Evolutionary conservation across 2,113 vertebrate species (phyloP).

Genomic region (Marmota flaviventris): DNA sequence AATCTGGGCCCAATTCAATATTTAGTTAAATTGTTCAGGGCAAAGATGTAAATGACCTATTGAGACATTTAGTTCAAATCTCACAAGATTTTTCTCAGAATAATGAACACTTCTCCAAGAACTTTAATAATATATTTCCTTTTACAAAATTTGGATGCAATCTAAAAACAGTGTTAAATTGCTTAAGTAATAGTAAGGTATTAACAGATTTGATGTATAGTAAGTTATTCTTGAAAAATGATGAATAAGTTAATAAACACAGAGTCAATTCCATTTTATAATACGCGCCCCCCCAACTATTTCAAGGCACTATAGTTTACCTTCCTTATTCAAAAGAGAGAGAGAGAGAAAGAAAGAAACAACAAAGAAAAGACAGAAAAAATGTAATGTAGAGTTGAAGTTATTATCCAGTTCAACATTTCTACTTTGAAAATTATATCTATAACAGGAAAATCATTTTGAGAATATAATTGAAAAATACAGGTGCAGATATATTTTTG

Average conservation of each 20-base stretch:
- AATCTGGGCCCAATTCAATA: background rate
- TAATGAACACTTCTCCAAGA: background rate
- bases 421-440: conserved; percentile 7
- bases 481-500: conserved; percentile 6
- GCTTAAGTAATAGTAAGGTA: conserved; percentile 39
- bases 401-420: background rate
- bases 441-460: conserved; percentile 45
- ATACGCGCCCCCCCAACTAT: background rate
- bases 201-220: background rate
- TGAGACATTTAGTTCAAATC: background rate
- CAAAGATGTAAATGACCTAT: conserved; percentile 35
- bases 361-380: background rate
- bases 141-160: background rate
- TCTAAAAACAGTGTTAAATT: background rate
- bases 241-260: background rate
- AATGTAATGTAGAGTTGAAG: background rate
- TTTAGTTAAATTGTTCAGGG: background rate
- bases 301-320: background rate
- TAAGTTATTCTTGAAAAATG: conserved; percentile 55
- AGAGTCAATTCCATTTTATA: conserved; percentile 12
- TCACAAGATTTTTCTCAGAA: conserved; percentile 34
- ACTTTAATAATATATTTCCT: conserved; percentile 16
- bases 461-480: conserved; percentile 56
- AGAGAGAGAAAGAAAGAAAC: no score
- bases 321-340: background rate